Conservation (phyloP, 2,888 invertebrate species). For the Colletes collaris region DNA sequence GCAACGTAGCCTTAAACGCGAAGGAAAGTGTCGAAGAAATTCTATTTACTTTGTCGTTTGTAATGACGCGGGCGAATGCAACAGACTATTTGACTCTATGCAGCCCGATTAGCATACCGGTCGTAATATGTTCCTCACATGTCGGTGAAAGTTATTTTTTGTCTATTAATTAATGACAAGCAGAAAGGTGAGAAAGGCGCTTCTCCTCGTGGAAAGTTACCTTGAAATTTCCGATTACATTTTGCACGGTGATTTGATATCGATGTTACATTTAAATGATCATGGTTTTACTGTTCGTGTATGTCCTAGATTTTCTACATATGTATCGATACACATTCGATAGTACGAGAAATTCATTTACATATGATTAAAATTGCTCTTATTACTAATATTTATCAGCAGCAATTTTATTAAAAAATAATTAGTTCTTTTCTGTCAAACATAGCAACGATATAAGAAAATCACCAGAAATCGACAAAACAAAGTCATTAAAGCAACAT, state of each 20-base stretch:
- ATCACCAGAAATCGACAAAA: too few species aligned
- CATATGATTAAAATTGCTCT: too few species aligned
- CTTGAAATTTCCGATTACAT: neutral
- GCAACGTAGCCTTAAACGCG: neutral
- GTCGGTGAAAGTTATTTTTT: conserved; percentile 37
- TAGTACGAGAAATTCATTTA: too few species aligned
- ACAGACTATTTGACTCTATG: neutral
- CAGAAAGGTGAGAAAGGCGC: neutral
- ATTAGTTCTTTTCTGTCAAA: too few species aligned
- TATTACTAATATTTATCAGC: too few species aligned
- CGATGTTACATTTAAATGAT: neutral
- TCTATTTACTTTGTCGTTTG: neutral
- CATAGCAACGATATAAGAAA: too few species aligned
- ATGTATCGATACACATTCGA: neutral
- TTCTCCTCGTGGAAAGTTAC: conserved; percentile 21
- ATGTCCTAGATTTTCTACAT: conserved; percentile 9
- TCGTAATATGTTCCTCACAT: conserved; percentile 7
- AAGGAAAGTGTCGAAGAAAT: too few species aligned
- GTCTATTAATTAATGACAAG: conserved; percentile 2
- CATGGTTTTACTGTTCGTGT: neutral
- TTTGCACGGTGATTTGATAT: neutral
- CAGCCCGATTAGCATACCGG: neutral
- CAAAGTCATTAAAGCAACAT: too few species aligned
- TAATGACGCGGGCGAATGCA: neutral
- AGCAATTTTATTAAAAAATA: too few species aligned